Conservation (phyloP, 1,140 invertebrate genomes). For the Cardiocondyla obscurior region DNA sequence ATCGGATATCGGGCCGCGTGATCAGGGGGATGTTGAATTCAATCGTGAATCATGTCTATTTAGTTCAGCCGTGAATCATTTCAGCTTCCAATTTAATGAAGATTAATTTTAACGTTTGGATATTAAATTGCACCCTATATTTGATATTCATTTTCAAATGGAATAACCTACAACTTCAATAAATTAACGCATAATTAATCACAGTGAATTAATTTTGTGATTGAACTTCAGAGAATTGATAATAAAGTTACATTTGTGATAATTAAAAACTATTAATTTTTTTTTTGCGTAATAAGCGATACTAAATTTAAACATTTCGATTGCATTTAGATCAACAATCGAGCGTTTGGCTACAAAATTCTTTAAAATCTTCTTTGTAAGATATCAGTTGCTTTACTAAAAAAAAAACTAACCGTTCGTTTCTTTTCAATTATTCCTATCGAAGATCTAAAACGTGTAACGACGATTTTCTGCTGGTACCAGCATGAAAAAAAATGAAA, state of each 20-base stretch:
- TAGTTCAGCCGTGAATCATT: background rate
- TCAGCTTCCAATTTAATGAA: constrained; percentile 6
- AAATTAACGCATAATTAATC: constrained; percentile 35
- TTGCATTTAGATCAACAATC: background rate
- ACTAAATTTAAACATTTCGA: background rate
- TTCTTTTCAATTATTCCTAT: background rate
- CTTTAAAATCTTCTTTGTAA: background rate
- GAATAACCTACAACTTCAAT: constrained; percentile 2
- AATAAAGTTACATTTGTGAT: constrained; percentile 9
- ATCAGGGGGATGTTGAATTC: constrained; percentile 8
- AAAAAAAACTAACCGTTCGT: background rate
- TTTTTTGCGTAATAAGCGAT: background rate
- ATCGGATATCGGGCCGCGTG: background rate
- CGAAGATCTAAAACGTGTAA: background rate
- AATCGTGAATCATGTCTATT: background rate
- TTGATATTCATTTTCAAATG: constrained; percentile 11
- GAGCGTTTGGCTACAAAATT: background rate
- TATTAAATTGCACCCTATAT: constrained; percentile 24
- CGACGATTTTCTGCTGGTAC: constrained; percentile 45
- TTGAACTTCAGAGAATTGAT: constrained; percentile 1
- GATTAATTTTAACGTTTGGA: constrained; percentile 7
- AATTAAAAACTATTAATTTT: background rate
- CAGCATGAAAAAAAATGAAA: background rate
- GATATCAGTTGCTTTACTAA: background rate
- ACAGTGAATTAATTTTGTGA: constrained; percentile 9